Evolutionary conservation across 2,113 vertebrate genomes (phyloP).

Genomic region (Hypanus sabinus): DNA sequence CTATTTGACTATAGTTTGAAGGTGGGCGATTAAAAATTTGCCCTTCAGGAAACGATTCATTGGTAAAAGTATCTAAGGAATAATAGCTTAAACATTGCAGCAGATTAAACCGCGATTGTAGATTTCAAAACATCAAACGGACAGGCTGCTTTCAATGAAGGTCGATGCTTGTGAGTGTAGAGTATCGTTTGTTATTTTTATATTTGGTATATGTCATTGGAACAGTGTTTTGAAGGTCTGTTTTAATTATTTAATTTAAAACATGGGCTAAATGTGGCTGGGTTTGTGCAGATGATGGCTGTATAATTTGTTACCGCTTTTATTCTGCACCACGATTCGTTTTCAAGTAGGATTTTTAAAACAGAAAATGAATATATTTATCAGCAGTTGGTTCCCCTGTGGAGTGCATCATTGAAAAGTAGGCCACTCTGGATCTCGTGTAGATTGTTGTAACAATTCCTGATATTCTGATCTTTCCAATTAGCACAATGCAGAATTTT

Average conservation of each 20-base stretch:
- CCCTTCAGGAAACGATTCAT: slow-evolving; percentile 1
- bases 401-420: slow-evolving; percentile 16
- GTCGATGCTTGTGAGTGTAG: background rate
- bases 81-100: slow-evolving; percentile 24
- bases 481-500: background rate
- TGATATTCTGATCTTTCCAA: background rate
- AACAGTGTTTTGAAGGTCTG: background rate
- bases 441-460: background rate
- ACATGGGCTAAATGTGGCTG: background rate
- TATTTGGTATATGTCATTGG: slow-evolving; percentile 6
- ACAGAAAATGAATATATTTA: slow-evolving; percentile 1
- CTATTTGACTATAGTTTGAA: slow-evolving; percentile 4
- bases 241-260: slow-evolving; percentile 19
- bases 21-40: background rate
- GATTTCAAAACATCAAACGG: slow-evolving; percentile 18
- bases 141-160: background rate
- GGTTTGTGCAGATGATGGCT: background rate
- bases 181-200: slow-evolving; percentile 24
- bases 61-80: slow-evolving; percentile 3
- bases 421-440: background rate
- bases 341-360: slow-evolving; percentile 13
- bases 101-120: slow-evolving; percentile 29
- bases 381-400: background rate
- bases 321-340: background rate
- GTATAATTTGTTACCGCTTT: background rate